Evolutionary conservation across 2,888 invertebrate species (phyloP).

Genomic region (Drosophila pseudotakahashii): DNA sequence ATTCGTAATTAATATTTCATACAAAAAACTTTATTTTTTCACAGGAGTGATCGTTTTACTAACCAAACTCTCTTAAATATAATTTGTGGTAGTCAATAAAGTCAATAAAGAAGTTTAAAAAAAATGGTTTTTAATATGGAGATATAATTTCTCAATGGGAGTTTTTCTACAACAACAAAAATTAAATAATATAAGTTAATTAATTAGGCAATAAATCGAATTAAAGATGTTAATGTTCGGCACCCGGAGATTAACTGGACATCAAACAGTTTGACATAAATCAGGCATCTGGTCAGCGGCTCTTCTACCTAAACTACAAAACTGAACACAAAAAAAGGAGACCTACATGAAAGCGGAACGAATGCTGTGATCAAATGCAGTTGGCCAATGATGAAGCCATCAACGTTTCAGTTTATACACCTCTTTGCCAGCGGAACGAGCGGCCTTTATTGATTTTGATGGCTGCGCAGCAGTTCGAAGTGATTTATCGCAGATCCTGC

Average conservation of each 20-base stretch:
- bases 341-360: slow-evolving; percentile 71
- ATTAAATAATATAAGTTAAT: not conserved
- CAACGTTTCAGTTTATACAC: slow-evolving; percentile 71
- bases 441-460: slow-evolving; percentile 65
- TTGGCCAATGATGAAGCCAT: slow-evolving; percentile 72
- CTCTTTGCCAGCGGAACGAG: slow-evolving; percentile 36
- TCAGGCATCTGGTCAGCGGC: slow-evolving; percentile 36
- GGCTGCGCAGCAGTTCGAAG: slow-evolving; percentile 62
- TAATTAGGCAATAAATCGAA: slow-evolving; percentile 9
- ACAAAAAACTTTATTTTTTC: too few species aligned
- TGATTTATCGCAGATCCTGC: slow-evolving; percentile 80
- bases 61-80: too few species aligned
- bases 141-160: too few species aligned
- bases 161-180: too few species aligned
- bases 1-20: too few species aligned
- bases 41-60: too few species aligned
- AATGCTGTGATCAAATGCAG: slow-evolving; percentile 72
- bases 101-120: too few species aligned
- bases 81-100: too few species aligned
- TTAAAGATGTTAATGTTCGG: slow-evolving; percentile 4
- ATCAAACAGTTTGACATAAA: slow-evolving; percentile 45
- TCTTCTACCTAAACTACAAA: slow-evolving; percentile 42
- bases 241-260: slow-evolving; percentile 12
- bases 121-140: too few species aligned
- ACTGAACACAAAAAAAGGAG: slow-evolving; percentile 21